Evolutionary conservation across 2,888 invertebrate species (phyloP).

Genomic region (Hydrotaea diabolus): DNA sequence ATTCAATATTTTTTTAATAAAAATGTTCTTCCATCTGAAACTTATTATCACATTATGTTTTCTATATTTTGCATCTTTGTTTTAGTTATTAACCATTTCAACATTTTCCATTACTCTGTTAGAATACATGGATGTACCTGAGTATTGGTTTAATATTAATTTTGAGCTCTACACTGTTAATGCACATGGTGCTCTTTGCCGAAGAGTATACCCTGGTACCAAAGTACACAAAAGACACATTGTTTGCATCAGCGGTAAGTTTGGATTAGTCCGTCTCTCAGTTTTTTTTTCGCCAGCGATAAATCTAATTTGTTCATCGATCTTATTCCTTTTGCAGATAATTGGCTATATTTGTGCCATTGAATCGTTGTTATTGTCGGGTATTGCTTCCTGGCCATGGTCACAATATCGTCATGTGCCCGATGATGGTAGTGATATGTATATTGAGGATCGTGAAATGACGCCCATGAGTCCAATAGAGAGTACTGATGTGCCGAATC

Average conservation of each 20-base stretch:
- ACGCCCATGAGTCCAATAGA: slow-evolving; percentile 82
- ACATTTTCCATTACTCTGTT: slow-evolving; percentile 5
- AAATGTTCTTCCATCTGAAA: too few species aligned
- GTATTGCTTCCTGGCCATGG: slow-evolving; percentile 83
- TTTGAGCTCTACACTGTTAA: slow-evolving; percentile 86
- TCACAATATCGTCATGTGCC: slow-evolving; percentile 84
- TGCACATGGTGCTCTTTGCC: slow-evolving; percentile 86
- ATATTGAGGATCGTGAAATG: slow-evolving; percentile 82
- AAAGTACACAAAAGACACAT: slow-evolving; percentile 87
- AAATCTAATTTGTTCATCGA: background rate
- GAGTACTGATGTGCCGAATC: slow-evolving; percentile 80
- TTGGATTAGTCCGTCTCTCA: background rate
- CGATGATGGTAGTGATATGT: slow-evolving; percentile 84
- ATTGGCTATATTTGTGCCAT: slow-evolving; percentile 84
- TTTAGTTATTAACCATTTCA: background rate
- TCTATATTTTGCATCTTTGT: background rate
- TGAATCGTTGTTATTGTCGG: slow-evolving; percentile 83
- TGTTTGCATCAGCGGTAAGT: slow-evolving; percentile 85
- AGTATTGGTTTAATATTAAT: slow-evolving; percentile 87
- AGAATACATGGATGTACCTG: slow-evolving; percentile 89
- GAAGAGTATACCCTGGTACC: slow-evolving; percentile 87
- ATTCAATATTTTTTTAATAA: too few species aligned
- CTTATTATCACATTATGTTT: too few species aligned
- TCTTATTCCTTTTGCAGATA: slow-evolving; percentile 79
- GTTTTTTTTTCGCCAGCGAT: background rate